A percentile compares a stretch with the other conserved stretches of the same genome.
These are phyloP conservation scores for Mactromeris polynyma DNA, from an alignment of 2,888 invertebrate genomes.

Conservation along the genomic window DNA sequence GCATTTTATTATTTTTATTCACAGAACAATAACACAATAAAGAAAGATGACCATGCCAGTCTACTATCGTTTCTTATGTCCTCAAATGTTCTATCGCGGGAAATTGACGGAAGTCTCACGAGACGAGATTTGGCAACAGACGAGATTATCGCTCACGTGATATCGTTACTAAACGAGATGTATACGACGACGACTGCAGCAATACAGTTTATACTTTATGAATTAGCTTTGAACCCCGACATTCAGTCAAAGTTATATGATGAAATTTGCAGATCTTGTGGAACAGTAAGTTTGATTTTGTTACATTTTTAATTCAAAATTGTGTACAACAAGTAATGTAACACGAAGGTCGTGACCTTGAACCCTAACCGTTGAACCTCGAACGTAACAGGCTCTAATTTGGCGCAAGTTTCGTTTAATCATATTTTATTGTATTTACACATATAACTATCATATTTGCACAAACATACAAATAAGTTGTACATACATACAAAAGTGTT, in stretches of 20 bases:
- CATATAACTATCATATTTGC: no score
- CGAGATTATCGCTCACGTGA: slow-evolving; percentile 68
- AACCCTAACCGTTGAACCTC: no score
- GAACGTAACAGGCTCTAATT: no score
- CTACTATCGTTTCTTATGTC: slow-evolving; percentile 60
- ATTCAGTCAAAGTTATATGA: slow-evolving; percentile 54
- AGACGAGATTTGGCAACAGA: slow-evolving; percentile 63
- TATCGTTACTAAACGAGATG: slow-evolving; percentile 56
- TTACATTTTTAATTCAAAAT: no score
- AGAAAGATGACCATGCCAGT: slow-evolving; percentile 38
- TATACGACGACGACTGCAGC: slow-evolving; percentile 44
- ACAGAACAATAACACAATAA: slow-evolving; percentile 52
- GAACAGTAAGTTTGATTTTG: slow-evolving; percentile 25
- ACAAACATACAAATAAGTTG: no score
- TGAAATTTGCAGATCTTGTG: slow-evolving; percentile 48
- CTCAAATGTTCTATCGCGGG: slow-evolving; percentile 47
- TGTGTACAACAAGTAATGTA: no score
- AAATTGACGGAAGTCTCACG: slow-evolving; percentile 62
- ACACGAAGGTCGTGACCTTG: no score
- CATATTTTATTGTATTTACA: no score
- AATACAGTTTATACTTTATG: slow-evolving; percentile 62
- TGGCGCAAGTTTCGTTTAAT: no score
- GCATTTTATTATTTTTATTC: slow-evolving; percentile 13
- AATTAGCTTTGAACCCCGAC: slow-evolving; percentile 50
- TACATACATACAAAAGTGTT: no score